These are phyloP conservation scores for Agonopterix subpropinquella DNA, from an alignment of 2,888 invertebrate species.

Conservation along the genomic window DNA sequence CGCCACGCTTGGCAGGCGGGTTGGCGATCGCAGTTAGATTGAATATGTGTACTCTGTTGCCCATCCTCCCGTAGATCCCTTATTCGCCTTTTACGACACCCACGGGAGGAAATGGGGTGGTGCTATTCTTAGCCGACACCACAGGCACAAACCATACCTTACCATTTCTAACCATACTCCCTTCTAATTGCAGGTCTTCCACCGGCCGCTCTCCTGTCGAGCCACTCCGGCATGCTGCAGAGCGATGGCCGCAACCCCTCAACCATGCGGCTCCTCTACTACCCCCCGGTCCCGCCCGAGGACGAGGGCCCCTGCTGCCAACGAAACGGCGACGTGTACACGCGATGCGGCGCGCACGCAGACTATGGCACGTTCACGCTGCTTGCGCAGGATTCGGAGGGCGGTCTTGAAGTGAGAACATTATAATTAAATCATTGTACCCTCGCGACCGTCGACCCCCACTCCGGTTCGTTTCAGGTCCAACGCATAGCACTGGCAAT, in stretches of 20 bases:
- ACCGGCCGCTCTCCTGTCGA: conserved; percentile 76
- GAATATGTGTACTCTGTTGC: no score
- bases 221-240: conserved; percentile 80
- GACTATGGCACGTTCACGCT: conserved; percentile 87
- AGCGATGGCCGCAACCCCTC: conserved; percentile 79
- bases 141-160: no score
- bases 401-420: conserved; percentile 78
- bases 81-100: no score
- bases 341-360: conserved; percentile 82
- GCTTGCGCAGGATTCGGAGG: conserved; percentile 83
- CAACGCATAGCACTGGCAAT: no score
- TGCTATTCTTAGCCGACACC: no score
- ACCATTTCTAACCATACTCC: neutral
- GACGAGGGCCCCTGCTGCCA: conserved; percentile 69
- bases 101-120: no score
- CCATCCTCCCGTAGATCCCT: no score
- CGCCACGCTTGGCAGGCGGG: no score
- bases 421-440: no score
- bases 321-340: conserved; percentile 51
- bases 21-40: no score
- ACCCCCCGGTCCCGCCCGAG: conserved; percentile 80
- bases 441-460: no score
- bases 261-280: conserved; percentile 82
- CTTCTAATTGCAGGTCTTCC: conserved; percentile 65
- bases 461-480: no score